A percentile compares a stretch with the other conserved stretches of the same genome.
These are phyloP conservation scores for Leptinotarsa peninsularis DNA, from an alignment of 2,888 invertebrate genomes.

Conservation along the genomic window DNA sequence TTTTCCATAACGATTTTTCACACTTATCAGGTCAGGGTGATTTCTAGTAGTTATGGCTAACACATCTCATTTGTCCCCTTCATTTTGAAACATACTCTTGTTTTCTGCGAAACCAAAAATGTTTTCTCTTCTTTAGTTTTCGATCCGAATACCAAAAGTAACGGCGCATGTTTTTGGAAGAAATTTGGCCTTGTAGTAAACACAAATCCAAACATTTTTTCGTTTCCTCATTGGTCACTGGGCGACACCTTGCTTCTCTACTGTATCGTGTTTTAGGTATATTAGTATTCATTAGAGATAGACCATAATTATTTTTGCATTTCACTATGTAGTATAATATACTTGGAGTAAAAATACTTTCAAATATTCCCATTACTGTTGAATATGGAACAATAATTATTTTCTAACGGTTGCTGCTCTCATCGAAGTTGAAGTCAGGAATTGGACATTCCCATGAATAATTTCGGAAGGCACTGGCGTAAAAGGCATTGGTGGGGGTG, in stretches of 20 bases:
- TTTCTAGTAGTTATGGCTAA: too few relatives aligned
- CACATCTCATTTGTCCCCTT: too few relatives aligned
- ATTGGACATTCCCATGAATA: neutral
- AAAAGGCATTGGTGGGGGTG: neutral
- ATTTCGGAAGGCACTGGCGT: neutral
- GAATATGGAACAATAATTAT: conserved; percentile 3
- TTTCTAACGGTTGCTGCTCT: conserved; percentile 2
- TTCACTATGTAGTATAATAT: conserved; percentile 26
- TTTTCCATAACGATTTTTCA: conserved; percentile 6
- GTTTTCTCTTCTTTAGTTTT: too few relatives aligned
- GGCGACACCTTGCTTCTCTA: conserved; percentile 23
- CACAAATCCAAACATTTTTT: conserved; percentile 26
- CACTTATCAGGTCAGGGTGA: too few relatives aligned
- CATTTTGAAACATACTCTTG: too few relatives aligned
- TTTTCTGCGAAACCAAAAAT: too few relatives aligned
- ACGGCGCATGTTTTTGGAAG: neutral
- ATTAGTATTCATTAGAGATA: conserved; percentile 25
- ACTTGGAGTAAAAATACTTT: conserved; percentile 25
- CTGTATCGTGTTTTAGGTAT: conserved; percentile 28
- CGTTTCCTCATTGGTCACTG: conserved; percentile 25
- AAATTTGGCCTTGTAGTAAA: conserved; percentile 19
- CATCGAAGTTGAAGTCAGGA: conserved; percentile 19
- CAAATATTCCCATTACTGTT: conserved; percentile 4
- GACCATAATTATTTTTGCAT: conserved; percentile 28
- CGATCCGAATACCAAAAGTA: too few relatives aligned